Percentiles rank a stretch among this genome's conserved stretches.
phyloP scores from a whole-genome alignment of 1,140 invertebrate genomes.

The Penaeus vannamei region DNA sequence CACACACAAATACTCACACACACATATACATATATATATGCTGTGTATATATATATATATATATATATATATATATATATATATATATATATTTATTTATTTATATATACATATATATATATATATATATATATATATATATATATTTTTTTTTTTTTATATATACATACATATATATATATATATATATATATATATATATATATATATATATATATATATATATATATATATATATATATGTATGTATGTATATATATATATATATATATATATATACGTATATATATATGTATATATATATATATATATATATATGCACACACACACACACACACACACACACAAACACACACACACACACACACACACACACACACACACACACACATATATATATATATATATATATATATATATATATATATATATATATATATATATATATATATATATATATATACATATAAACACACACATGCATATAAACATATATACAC shows the following conservation, averaged over 20 bases:
- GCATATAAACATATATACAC: too few species aligned
- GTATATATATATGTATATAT: background rate
- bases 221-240: conserved; percentile 22
- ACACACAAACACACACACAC: background rate
- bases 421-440: too few species aligned
- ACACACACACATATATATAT: too few species aligned
- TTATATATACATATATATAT: conserved; percentile 12
- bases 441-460: too few species aligned
- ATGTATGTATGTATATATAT: conserved; percentile 14
- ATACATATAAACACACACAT: too few species aligned
- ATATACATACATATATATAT: background rate
- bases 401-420: too few species aligned
- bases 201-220: background rate
- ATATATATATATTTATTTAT: conserved; percentile 20
- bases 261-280: background rate
- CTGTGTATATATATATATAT: background rate
- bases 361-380: too few species aligned
- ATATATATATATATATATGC: background rate
- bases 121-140: background rate
- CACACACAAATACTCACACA: too few species aligned
- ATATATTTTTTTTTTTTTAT: background rate
- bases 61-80: background rate
- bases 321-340: background rate
- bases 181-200: background rate
- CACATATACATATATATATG: too few species aligned